Evolutionary conservation across 2,888 invertebrate species (phyloP), one percentile per base, ranked within the genome.

Genomic region (Tetropium fuscum): DNA sequence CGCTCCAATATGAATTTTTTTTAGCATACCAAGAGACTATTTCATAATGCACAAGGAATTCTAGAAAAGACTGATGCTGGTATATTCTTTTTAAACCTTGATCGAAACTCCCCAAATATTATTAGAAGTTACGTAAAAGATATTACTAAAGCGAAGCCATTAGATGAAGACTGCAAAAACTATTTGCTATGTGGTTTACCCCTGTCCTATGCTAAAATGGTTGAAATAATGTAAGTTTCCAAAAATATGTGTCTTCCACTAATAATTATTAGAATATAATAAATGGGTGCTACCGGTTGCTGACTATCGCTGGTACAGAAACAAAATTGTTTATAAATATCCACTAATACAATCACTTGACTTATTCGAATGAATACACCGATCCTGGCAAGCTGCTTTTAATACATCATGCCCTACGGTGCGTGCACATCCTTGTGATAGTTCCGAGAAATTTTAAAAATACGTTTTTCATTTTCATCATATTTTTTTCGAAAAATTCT

Each of bases 151-250:
- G 70, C 71, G 11, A 63, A 59, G 53, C 54, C 74, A 1, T 45
- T 78, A 22, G 47, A 62, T 2, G 70, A 73, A 3, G 77, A 78
- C 58, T 80, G 80, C 58, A 51, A 75, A 6, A 66, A 70, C 16
- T 73, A 72, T 60, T 56, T 78, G 18, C 70, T 73, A 13, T 81
- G 80, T 65, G 81, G 80, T 5, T 53, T 81, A 38, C 80, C 80
- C 0, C 53, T 80, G 13, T 68, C 70, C 3, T 72, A 72, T 49
- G 65, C 74, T 1, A 67, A 74, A 66, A 75, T 78, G 73, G 55
- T 76, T 13, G 22, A 68, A 48, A 64, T 75, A 19, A 63, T 76
- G 79, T 79, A 76, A 74, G 71, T 61, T n/a, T n/a, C n/a, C n/a
- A n/a, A n/a, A n/a, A n/a, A 43, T 55, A 15, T 11, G 15, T 34